A percentile compares a stretch with the other conserved stretches of the same genome.
phyloP scores from a whole-genome alignment of 1,140 invertebrate genomes.

The Camponotus pennsylvanicus region DNA sequence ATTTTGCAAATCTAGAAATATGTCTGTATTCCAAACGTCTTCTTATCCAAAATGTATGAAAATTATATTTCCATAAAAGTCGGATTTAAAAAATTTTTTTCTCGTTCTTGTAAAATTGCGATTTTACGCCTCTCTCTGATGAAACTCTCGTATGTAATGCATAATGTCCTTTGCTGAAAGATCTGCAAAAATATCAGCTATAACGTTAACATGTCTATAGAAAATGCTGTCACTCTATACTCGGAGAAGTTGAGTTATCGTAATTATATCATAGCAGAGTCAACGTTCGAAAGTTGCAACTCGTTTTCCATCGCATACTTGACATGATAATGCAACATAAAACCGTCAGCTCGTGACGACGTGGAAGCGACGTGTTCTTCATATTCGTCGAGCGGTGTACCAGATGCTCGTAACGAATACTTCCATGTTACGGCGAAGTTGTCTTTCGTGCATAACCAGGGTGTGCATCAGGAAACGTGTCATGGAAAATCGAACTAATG shows the following conservation, averaged over 20 bases:
- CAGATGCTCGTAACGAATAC: conserved; percentile 46
- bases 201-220: not conserved
- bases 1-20: too few species aligned
- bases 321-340: conserved; percentile 34
- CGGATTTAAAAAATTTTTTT: too few species aligned
- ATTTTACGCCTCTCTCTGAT: too few species aligned
- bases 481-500: conserved; percentile 14
- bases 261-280: conserved; percentile 40
- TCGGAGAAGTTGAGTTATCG: conserved; percentile 7
- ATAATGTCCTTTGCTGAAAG: not conserved
- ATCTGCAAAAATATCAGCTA: conserved; percentile 15
- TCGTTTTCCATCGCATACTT: conserved; percentile 35
- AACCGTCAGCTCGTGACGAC: conserved; percentile 37
- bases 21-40: too few species aligned
- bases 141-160: too few species aligned
- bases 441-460: not conserved
- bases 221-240: not conserved
- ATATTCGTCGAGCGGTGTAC: conserved; percentile 29
- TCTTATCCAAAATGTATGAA: too few species aligned
- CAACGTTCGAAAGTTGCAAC: conserved; percentile 44
- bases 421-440: conserved; percentile 36
- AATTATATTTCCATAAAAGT: too few species aligned
- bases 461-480: conserved; percentile 11
- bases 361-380: conserved; percentile 37
- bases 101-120: too few species aligned